These are phyloP conservation scores for Andrena cerasifolii DNA, from an alignment of 1,140 invertebrate species.

Conservation along the genomic window DNA sequence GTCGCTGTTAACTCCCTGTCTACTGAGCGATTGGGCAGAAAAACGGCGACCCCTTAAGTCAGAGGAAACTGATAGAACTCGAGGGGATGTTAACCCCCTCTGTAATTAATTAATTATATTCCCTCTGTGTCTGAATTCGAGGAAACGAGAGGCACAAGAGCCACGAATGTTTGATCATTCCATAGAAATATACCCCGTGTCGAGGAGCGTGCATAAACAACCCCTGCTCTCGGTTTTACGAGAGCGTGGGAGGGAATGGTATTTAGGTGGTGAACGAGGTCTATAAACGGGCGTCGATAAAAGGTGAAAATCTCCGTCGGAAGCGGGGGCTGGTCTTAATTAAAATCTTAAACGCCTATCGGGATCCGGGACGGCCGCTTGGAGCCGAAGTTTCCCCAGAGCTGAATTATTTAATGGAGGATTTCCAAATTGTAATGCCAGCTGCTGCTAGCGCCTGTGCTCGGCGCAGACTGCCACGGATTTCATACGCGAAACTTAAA, in stretches of 20 bases:
- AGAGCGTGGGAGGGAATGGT: neutral
- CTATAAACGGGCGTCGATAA: slow-evolving; percentile 14
- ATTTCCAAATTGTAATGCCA: slow-evolving; percentile 70
- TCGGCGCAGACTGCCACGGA: slow-evolving; percentile 22
- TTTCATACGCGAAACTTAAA: slow-evolving; percentile 64
- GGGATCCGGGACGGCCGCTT: slow-evolving; percentile 13
- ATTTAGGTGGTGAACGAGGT: neutral
- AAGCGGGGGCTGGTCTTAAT: slow-evolving; percentile 51
- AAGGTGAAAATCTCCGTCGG: slow-evolving; percentile 30
- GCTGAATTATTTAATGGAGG: slow-evolving; percentile 65
- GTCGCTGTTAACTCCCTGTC: neutral
- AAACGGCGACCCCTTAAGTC: too few relatives aligned
- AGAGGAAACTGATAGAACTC: too few relatives aligned
- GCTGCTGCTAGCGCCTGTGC: slow-evolving; percentile 54
- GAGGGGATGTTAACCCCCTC: too few relatives aligned
- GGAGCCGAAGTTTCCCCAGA: slow-evolving; percentile 43
- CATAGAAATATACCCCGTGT: neutral
- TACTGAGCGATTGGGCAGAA: neutral
- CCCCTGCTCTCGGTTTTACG: neutral
- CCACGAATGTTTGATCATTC: too few relatives aligned
- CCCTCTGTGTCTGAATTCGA: too few relatives aligned
- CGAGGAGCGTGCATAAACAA: neutral
- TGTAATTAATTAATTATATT: too few relatives aligned
- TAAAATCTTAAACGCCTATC: slow-evolving; percentile 60
- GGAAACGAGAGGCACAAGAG: too few relatives aligned